Base-by-base conservation (phyloP, 2,113 vertebrate species). In the Malurus elegans region DNA sequence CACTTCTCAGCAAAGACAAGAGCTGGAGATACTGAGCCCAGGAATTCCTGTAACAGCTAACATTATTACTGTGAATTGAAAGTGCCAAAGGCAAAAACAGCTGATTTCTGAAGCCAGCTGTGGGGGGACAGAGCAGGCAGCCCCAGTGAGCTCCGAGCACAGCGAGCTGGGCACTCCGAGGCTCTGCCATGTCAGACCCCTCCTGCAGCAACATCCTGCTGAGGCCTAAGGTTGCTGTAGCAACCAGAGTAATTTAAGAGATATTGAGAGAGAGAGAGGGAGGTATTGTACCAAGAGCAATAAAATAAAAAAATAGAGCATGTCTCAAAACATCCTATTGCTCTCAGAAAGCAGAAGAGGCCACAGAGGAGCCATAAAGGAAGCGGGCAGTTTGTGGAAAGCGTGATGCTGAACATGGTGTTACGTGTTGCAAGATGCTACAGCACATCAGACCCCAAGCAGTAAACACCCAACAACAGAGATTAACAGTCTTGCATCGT, bases 201-300 rank as follows among this genome's bases (percentile, higher is more conserved):
- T 94, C 60, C 87, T 53, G 71, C 86, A 92, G 91, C 71, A 90
- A 57, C 23, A 91, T 50, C 88, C 79, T 94, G 67, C 69, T 86
- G 34, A 74, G 85, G 73, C 80, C 86, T 29, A 85, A 79, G 87
- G 95, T 95, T 97, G 88, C 94, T 96, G 93, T 89, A 75, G 95
- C 95, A 96, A 97, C 96, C 69, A 90, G 23, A 69, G 79, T 74
- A 96, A 96, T 93, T 95, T 80, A 74, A 94, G 82, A 90, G 86
- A 97, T 85, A 92, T 50, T 61, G 76, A 83, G 75, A 93, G 62
- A 81, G 36, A 54, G n/a, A 42, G 20, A 20, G 2, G 0, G 44
- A 45, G 57, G 17, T 24, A 87, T 66, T 78, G 82, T 76, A 90
- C 44, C 53, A 90, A 78, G 24, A 92, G 70, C 71, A 93, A 96